Base-by-base conservation (phyloP, 1,140 invertebrate species). In the Magallana ariakensis region DNA sequence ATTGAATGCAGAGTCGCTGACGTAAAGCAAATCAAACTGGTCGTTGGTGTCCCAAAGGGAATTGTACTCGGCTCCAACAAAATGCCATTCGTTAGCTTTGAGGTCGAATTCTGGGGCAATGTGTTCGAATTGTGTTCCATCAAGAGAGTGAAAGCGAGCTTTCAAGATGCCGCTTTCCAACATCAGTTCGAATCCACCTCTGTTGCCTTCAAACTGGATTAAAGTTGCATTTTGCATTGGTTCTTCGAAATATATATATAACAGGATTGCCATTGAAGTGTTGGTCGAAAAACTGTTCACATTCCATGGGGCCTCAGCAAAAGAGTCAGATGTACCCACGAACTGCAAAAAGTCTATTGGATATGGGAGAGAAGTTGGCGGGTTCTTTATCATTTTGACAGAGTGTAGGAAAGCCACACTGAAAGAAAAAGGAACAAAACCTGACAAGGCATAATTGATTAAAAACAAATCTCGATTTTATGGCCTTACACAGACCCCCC, bases 221-320 rank as follows among this genome's bases (percentile, higher is more conserved):
- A 75, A 75, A 22, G 66, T 75, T 26, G 66, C 66, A 22, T 22
- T 75, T 22, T 75, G 66, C 22, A 26, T 13, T 26, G 66, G 22
- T 33, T 75, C 66, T 75, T 75, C 66, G 33, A 75, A 75, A 13
- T 75, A 75, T 13, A 75, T 0, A 75, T 75, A 75, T 9, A 75
- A 26, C 33, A 75, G 33, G 15, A 75, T 33, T 22, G 66, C 66
- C 66, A 75, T 75, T 19, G 66, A 19, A 10, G 66, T 26, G 19
- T 75, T 33, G 66, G 66, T 11, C 7, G 66, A 33, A 13, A 75
- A 75, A 75, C 66, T 75, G 22, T 26, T 75, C 11, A 22, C 22
- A 26, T 13, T 19, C 15, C 13, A 19, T 1, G 22, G 66, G 26
- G 33, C 66, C 33, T 75, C 66, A 26, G 33, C 66, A 26, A 26